Evolutionary conservation across 1,140 invertebrate genomes (phyloP).

Genomic region (Stegodyphus mimosarum): DNA sequence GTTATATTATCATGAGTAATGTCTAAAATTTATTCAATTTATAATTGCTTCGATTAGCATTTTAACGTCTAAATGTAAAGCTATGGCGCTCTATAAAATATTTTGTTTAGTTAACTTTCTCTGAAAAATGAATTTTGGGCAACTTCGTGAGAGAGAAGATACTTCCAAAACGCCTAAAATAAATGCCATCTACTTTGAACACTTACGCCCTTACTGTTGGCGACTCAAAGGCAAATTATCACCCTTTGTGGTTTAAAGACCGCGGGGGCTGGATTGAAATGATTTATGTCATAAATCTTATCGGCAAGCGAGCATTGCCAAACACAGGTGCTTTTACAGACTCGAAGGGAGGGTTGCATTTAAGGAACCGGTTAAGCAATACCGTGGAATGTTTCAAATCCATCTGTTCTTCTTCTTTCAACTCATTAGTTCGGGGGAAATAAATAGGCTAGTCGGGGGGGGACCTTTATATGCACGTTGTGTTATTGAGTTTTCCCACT

Average conservation of each 20-base stretch:
- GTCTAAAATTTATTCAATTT: too few species aligned
- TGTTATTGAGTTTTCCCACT: conserved; percentile 4
- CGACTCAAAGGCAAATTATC: conserved; percentile 37
- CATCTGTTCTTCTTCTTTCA: conserved; percentile 50
- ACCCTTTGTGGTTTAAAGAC: conserved; percentile 36
- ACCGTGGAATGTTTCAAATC: conserved; percentile 45
- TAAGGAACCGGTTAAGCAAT: conserved; percentile 5
- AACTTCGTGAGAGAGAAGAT: too few species aligned
- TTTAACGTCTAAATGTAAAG: too few species aligned
- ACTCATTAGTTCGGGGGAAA: conserved; percentile 43
- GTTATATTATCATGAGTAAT: too few species aligned
- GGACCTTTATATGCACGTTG: background rate
- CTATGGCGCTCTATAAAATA: too few species aligned
- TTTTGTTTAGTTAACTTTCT: too few species aligned
- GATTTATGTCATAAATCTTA: conserved; percentile 58
- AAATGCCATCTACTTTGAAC: background rate
- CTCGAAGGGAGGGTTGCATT: background rate
- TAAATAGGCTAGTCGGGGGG: conserved; percentile 14
- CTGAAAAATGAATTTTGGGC: too few species aligned
- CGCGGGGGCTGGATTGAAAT: conserved; percentile 32
- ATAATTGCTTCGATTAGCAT: too few species aligned
- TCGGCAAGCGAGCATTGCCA: conserved; percentile 30
- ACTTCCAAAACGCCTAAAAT: background rate
- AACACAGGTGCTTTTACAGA: conserved; percentile 12
- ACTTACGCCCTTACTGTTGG: background rate